Evolutionary conservation across 1,140 invertebrate genomes (phyloP).

Genomic region (Lasioglossum baleicum): DNA sequence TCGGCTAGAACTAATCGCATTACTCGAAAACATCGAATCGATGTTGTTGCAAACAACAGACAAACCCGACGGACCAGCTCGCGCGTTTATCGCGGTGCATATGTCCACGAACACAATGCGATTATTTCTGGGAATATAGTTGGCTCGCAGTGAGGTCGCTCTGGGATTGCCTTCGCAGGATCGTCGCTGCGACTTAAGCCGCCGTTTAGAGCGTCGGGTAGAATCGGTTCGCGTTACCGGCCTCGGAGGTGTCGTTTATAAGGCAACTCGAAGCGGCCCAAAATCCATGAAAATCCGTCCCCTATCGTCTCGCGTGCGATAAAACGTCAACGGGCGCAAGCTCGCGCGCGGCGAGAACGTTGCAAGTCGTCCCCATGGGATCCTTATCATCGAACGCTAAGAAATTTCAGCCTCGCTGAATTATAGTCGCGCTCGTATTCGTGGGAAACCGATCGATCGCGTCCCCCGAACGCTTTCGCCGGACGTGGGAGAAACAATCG

Average conservation of each 20-base stretch:
- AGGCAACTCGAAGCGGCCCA: constrained; percentile 46
- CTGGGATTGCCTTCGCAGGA: constrained; percentile 29
- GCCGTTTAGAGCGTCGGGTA: constrained; percentile 39
- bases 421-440: no score
- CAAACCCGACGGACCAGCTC: no score
- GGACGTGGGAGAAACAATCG: no score
- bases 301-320: constrained; percentile 42
- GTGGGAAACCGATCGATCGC: no score
- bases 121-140: constrained; percentile 44
- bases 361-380: not conserved
- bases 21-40: no score
- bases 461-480: no score
- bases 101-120: not conserved
- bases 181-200: constrained; percentile 54
- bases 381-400: constrained; percentile 1
- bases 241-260: constrained; percentile 50
- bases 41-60: no score
- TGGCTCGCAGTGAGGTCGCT: constrained; percentile 7
- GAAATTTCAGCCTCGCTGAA: not conserved
- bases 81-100: not conserved
- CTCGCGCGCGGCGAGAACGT: no score
- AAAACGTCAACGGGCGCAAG: constrained; percentile 32
- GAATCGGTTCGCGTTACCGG: constrained; percentile 49
- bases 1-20: no score
- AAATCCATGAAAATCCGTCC: constrained; percentile 54